phyloP scores from a whole-genome alignment of 2,797 vertebrate species.

The Ciconia nigra region DNA sequence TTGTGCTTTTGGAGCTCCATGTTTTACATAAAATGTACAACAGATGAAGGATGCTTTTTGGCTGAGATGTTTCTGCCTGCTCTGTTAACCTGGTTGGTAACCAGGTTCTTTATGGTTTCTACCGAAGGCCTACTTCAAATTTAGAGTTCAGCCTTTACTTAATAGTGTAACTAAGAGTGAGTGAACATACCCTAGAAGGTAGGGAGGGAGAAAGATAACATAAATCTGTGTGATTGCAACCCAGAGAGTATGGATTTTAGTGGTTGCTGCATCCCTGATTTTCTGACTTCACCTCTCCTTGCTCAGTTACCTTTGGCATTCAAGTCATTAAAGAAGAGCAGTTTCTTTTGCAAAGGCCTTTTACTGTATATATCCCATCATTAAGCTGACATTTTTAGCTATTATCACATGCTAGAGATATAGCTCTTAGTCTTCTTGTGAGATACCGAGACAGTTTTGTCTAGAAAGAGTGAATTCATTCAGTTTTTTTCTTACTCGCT shows the following conservation, averaged over 20 bases:
- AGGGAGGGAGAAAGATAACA: background rate
- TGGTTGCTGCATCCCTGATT: background rate
- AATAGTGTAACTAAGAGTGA: background rate
- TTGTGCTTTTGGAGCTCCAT: background rate
- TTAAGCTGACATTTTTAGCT: background rate
- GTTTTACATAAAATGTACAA: background rate
- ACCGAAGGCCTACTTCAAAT: background rate
- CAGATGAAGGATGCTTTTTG: background rate
- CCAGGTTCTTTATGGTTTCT: background rate
- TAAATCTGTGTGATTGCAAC: background rate
- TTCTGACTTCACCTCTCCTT: background rate
- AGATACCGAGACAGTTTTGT: background rate
- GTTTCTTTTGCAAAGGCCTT: background rate
- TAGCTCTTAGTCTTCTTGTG: background rate
- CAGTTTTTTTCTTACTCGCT: conserved; percentile 69
- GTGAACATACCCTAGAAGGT: background rate
- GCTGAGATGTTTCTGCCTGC: background rate
- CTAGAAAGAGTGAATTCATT: background rate
- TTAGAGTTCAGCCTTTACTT: background rate
- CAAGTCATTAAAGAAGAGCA: background rate
- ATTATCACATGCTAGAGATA: background rate
- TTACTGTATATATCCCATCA: background rate
- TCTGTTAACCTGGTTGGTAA: background rate
- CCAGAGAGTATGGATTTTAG: background rate
- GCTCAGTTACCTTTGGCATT: background rate